These are phyloP conservation scores for Troilus luridus DNA, from an alignment of 2,888 invertebrate genomes.

Conservation along the genomic window DNA sequence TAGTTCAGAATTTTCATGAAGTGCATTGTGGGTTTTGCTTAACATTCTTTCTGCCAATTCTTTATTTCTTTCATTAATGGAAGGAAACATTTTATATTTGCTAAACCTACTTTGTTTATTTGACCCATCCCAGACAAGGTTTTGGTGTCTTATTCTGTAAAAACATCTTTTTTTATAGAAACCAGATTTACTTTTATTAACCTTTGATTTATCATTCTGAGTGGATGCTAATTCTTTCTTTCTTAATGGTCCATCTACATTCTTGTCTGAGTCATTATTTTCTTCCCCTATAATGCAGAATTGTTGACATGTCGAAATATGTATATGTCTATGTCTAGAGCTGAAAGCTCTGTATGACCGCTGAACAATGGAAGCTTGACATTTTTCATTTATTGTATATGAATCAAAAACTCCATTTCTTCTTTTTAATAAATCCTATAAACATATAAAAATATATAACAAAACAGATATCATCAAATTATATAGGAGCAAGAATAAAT, in stretches of 20 bases:
- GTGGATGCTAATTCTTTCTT: not conserved
- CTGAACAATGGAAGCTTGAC: not conserved
- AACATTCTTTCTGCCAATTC: not conserved
- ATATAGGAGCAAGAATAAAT: not conserved
- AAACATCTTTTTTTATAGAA: not conserved
- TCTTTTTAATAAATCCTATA: not conserved
- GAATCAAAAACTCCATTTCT: not conserved
- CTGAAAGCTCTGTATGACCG: not conserved
- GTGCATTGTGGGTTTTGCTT: not conserved
- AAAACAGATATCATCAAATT: not conserved
- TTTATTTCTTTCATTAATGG: not conserved
- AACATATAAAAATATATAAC: not conserved
- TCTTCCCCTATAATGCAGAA: not conserved
- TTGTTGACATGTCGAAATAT: not conserved
- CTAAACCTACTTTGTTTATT: not conserved
- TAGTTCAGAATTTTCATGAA: not conserved
- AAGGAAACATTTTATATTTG: not conserved
- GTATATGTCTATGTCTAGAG: not conserved
- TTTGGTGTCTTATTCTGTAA: slow-evolving; percentile 10
- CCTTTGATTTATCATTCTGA: not conserved
- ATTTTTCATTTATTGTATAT: not conserved
- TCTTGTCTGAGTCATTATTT: not conserved
- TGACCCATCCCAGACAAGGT: not conserved
- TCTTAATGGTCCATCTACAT: not conserved
- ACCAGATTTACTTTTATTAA: not conserved